Percentiles rank a stretch among this genome's conserved stretches.
Evolutionary conservation across 2,113 vertebrate species (phyloP).

Genomic region (Etia nguti): DNA sequence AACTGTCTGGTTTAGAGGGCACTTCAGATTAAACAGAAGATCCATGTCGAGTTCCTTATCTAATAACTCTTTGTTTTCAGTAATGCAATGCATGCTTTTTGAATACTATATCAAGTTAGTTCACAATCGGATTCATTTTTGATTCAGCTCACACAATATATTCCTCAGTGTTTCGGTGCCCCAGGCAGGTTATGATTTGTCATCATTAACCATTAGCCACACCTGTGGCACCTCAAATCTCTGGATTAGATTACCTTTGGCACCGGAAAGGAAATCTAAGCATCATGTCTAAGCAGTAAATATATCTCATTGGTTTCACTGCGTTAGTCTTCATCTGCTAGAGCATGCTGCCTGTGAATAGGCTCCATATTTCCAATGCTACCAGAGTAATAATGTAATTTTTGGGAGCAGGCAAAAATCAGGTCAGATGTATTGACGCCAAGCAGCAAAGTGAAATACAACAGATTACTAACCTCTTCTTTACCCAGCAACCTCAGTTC

Average conservation of each 20-base stretch:
- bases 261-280: background rate
- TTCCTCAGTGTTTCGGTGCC: background rate
- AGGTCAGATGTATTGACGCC: constrained; percentile 1
- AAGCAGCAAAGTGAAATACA: constrained; percentile 3
- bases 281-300: background rate
- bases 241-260: background rate
- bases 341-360: background rate
- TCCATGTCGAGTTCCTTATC: background rate
- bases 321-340: background rate
- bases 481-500: background rate
- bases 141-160: background rate
- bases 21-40: background rate
- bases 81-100: background rate
- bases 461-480: background rate
- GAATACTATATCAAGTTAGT: background rate
- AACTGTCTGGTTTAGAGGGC: background rate
- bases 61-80: background rate
- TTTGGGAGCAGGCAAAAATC: background rate
- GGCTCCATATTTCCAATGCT: background rate
- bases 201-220: background rate
- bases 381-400: background rate
- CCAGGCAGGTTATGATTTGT: background rate
- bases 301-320: background rate
- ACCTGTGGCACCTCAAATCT: background rate
- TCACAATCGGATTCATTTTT: background rate